A percentile compares a stretch with the other conserved stretches of the same genome.
These are phyloP conservation scores for Phymatocera aterrima DNA, from an alignment of 2,888 invertebrate genomes.

Conservation along the genomic window DNA sequence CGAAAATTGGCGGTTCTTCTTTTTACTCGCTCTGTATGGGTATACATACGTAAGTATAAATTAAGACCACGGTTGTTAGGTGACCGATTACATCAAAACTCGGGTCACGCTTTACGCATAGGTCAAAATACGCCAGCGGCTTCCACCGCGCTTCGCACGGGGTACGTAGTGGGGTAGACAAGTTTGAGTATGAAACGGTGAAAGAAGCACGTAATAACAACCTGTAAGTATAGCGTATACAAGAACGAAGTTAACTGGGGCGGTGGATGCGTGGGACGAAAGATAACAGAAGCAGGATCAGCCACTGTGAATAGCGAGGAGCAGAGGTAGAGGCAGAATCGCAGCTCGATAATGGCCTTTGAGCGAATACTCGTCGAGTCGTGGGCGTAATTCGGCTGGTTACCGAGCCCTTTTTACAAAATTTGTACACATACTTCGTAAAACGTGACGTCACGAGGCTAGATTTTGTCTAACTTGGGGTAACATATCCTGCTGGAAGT, in stretches of 20 bases:
- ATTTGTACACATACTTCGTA: not conserved
- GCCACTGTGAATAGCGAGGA: too few species aligned
- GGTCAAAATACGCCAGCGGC: slow-evolving; percentile 1
- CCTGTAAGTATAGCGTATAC: slow-evolving; percentile 24
- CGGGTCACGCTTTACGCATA: slow-evolving; percentile 5
- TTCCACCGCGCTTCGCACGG: too few species aligned
- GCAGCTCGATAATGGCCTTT: slow-evolving; percentile 63
- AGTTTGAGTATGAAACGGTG: too few species aligned
- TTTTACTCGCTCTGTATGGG: too few species aligned
- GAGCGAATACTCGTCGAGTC: slow-evolving; percentile 18
- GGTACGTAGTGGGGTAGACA: too few species aligned
- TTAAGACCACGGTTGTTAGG: slow-evolving; percentile 24
- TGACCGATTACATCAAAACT: slow-evolving; percentile 2
- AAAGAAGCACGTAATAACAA: too few species aligned
- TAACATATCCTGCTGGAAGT: too few species aligned
- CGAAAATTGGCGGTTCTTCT: too few species aligned
- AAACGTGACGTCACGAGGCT: too few species aligned
- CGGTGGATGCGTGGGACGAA: slow-evolving; percentile 63
- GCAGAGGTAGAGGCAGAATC: not conserved
- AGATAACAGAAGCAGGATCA: slow-evolving; percentile 12
- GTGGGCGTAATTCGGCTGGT: slow-evolving; percentile 56
- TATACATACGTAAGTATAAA: slow-evolving; percentile 1
- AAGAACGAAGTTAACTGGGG: slow-evolving; percentile 56
- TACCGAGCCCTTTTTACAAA: not conserved
- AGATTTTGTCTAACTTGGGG: too few species aligned